Percentiles rank a stretch among this genome's conserved stretches.
Conservation (phyloP, 2,888 invertebrate species). For the Erebia ligea region DNA sequence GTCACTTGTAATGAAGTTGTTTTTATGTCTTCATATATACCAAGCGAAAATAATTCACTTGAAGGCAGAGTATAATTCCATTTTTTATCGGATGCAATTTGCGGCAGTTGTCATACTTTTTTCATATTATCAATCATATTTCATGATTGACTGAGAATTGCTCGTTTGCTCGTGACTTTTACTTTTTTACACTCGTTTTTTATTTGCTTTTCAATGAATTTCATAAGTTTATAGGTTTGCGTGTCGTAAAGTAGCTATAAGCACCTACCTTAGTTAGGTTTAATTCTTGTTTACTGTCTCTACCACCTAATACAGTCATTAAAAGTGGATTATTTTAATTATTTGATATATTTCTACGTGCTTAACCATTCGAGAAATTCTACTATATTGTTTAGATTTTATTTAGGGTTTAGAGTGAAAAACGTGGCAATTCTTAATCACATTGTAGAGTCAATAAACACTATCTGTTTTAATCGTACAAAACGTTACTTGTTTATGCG, state of each 20-base stretch:
- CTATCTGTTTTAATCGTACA: too few relatives aligned
- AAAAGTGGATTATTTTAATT: not conserved
- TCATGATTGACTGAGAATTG: conserved; percentile 14
- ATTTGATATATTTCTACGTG: not conserved
- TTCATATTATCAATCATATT: conserved; percentile 19
- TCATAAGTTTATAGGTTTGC: not conserved
- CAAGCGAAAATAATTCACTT: conserved; percentile 26
- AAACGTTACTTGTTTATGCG: too few relatives aligned
- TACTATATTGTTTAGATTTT: not conserved
- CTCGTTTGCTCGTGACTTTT: not conserved
- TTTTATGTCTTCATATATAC: conserved; percentile 37
- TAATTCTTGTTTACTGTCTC: not conserved
- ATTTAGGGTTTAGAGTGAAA: not conserved
- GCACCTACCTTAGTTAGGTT: not conserved
- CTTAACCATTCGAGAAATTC: not conserved
- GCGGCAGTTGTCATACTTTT: conserved; percentile 15
- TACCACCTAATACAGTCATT: not conserved
- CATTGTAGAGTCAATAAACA: not conserved
- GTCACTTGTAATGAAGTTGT: conserved; percentile 62
- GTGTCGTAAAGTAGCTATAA: not conserved
- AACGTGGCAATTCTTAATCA: not conserved
- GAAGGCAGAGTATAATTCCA: conserved; percentile 21
- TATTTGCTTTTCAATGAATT: not conserved
- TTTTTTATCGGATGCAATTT: conserved; percentile 27
- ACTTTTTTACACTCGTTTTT: not conserved